Evolutionary conservation across 2,888 invertebrate species (phyloP).

Genomic region (Aethes cnicana): DNA sequence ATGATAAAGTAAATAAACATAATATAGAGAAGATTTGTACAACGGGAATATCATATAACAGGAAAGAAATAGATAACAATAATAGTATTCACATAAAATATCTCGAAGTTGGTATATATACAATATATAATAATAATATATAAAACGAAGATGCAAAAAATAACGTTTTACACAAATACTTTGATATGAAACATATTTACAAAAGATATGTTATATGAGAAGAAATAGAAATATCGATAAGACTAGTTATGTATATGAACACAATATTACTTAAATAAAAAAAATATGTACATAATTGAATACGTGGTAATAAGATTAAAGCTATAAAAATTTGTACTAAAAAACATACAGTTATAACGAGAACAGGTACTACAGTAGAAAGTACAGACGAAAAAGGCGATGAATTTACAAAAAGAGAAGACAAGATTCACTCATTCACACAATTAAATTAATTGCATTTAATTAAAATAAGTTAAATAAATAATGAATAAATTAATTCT

Average conservation of each 20-base stretch:
- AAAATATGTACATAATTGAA: constrained; percentile 31
- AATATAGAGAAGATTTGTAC: constrained; percentile 46
- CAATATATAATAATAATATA: constrained; percentile 29
- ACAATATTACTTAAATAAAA: constrained; percentile 47
- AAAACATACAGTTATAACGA: constrained; percentile 47
- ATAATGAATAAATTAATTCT: constrained; percentile 73
- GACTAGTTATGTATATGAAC: constrained; percentile 56
- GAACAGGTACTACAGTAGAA: constrained; percentile 64
- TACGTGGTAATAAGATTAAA: constrained; percentile 56
- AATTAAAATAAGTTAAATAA: constrained; percentile 69
- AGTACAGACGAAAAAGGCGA: constrained; percentile 31
- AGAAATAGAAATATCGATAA: constrained; percentile 38
- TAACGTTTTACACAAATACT: constrained; percentile 69
- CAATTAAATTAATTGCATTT: constrained; percentile 48
- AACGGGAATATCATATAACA: constrained; percentile 46
- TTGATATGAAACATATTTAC: constrained; percentile 73
- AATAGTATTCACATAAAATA: constrained; percentile 35
- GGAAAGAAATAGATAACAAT: constrained; percentile 22
- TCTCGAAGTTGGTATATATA: constrained; percentile 33
- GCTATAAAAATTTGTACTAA: constrained; percentile 66
- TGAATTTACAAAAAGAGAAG: constrained; percentile 40
- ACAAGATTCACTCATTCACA: constrained; percentile 67
- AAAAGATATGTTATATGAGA: constrained; percentile 55
- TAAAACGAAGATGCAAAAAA: constrained; percentile 66
- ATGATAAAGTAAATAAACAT: constrained; percentile 37